These are phyloP conservation scores for Vulpes lagopus DNA, from an alignment of 2,113 vertebrate genomes.

Conservation along the genomic window DNA sequence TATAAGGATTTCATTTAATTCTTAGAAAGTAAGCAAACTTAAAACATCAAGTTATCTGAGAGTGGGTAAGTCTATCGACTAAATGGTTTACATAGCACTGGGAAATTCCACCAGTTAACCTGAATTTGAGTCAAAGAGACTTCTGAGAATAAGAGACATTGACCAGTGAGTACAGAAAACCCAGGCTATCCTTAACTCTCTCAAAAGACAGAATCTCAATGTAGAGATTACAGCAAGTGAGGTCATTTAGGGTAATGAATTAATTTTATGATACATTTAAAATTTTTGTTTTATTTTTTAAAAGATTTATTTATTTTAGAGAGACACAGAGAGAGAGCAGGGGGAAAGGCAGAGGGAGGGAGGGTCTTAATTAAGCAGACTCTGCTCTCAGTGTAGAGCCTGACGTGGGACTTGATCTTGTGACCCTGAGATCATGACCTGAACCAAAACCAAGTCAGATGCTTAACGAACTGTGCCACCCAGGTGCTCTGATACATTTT, in stretches of 20 bases:
- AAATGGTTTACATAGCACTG: neutral
- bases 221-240: neutral
- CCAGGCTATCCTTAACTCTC: neutral
- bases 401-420: neutral
- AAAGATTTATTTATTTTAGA: neutral
- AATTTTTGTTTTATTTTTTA: neutral
- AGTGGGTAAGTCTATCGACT: neutral
- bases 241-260: neutral
- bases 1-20: neutral
- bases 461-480: neutral
- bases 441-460: neutral
- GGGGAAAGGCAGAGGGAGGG: neutral
- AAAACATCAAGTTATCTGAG: slow-evolving; percentile 4
- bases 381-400: too few species aligned
- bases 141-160: neutral
- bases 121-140: neutral
- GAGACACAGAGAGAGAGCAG: neutral
- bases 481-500: neutral
- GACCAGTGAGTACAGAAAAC: neutral
- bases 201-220: neutral
- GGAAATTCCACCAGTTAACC: slow-evolving; percentile 40
- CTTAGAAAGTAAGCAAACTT: slow-evolving; percentile 54
- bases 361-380: too few species aligned
- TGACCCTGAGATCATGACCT: neutral
- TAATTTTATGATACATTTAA: neutral